These are phyloP conservation scores for Zoanthus sociatus DNA, from an alignment of 92 coral and sea anemone species.

Conservation along the genomic window DNA sequence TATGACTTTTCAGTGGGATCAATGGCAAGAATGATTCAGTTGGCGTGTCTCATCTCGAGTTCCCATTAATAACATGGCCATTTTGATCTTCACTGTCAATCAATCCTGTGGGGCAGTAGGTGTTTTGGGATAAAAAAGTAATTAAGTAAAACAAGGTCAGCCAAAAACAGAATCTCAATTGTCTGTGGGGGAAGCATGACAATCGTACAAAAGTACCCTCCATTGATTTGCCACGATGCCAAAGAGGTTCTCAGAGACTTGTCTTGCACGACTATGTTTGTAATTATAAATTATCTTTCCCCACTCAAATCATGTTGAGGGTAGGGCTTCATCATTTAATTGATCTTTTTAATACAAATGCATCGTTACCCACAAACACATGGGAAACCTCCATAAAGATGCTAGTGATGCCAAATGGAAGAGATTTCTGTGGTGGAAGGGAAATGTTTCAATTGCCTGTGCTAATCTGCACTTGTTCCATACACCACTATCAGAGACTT, in stretches of 20 bases:
- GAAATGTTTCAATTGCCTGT: constrained; percentile 38
- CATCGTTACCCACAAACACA: constrained; percentile 49
- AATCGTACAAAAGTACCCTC: constrained; percentile 27
- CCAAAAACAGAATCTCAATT: constrained; percentile 40
- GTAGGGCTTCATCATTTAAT: constrained; percentile 57
- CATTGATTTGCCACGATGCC: constrained; percentile 59
- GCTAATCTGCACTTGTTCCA: constrained; percentile 43
- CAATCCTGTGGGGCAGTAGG: constrained; percentile 19
- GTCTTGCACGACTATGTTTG: constrained; percentile 43
- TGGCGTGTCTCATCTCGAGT: constrained; percentile 26
- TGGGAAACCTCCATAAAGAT: constrained; percentile 4
- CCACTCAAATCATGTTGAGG: constrained; percentile 35
- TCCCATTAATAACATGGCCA: constrained; percentile 22
- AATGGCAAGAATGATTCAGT: background rate
- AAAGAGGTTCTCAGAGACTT: constrained; percentile 43
- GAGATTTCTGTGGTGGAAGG: constrained; percentile 49
- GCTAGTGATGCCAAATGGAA: constrained; percentile 4
- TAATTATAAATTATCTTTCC: constrained; percentile 56
- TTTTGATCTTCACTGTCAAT: constrained; percentile 6
- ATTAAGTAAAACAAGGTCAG: constrained; percentile 50
- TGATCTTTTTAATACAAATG: constrained; percentile 38
- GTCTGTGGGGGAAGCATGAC: constrained; percentile 34
- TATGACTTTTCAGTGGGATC: constrained; percentile 50
- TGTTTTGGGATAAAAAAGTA: background rate
- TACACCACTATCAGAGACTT: constrained; percentile 44